Conservation (phyloP, 2,113 vertebrate genomes). For the Forbesichthys papilliferus region DNA sequence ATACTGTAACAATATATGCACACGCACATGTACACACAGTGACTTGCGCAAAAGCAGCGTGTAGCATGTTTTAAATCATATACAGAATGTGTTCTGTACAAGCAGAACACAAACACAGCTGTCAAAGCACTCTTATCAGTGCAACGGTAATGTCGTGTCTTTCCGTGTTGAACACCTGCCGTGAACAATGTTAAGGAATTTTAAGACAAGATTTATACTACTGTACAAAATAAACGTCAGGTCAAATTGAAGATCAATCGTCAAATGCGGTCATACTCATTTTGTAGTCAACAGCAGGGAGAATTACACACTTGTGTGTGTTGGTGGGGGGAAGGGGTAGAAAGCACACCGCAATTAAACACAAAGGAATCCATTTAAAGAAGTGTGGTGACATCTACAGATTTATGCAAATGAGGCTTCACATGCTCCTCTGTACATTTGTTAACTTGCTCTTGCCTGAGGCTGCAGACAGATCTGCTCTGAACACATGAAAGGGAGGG, state of each 20-base stretch:
- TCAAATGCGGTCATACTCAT: slow-evolving; percentile 13
- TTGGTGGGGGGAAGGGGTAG: slow-evolving; percentile 5
- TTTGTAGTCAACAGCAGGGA: slow-evolving; percentile 22
- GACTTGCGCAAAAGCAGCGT: slow-evolving; percentile 26
- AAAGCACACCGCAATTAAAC: slow-evolving; percentile 68
- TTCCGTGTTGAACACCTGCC: no score
- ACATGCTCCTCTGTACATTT: slow-evolving; percentile 75
- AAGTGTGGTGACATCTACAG: slow-evolving; percentile 70
- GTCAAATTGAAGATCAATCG: not conserved
- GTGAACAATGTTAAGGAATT: not conserved
- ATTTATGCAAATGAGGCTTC: slow-evolving; percentile 80
- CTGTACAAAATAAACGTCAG: slow-evolving; percentile 24
- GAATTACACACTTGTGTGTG: slow-evolving; percentile 15
- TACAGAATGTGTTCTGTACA: not conserved
- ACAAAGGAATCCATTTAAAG: slow-evolving; percentile 76
- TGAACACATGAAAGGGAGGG: slow-evolving; percentile 43
- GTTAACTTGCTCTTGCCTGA: slow-evolving; percentile 78
- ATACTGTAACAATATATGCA: slow-evolving; percentile 17
- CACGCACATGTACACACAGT: slow-evolving; percentile 23
- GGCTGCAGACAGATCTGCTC: slow-evolving; percentile 77
- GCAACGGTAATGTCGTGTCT: no score
- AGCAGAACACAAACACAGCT: no score
- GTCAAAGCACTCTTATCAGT: no score
- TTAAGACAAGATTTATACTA: not conserved
- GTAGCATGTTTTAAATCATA: slow-evolving; percentile 19